Evolutionary conservation across 2,113 vertebrate species (phyloP).

Genomic region (Aythya baeri): DNA sequence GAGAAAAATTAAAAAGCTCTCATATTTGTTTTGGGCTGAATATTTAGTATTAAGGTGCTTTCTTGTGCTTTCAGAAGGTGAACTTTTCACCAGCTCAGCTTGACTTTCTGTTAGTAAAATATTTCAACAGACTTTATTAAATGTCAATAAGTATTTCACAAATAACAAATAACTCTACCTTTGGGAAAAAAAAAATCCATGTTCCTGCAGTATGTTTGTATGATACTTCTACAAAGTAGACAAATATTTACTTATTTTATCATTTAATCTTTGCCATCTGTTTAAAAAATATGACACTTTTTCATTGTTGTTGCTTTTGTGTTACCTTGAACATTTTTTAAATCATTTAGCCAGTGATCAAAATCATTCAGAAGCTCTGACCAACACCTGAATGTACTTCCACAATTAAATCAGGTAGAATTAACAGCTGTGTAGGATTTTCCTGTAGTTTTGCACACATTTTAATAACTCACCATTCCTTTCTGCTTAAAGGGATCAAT

Average conservation of each 20-base stretch:
- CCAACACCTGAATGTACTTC: slow-evolving; percentile 10
- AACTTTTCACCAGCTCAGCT: not conserved
- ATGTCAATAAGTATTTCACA: not conserved
- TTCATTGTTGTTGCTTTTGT: not conserved
- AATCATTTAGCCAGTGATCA: slow-evolving; percentile 33
- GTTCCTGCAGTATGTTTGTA: not conserved
- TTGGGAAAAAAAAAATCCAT: not conserved
- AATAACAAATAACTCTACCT: not conserved
- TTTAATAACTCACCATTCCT: slow-evolving; percentile 6
- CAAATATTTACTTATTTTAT: slow-evolving; percentile 50
- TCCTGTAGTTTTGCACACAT: not conserved
- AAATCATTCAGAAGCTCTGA: slow-evolving; percentile 24
- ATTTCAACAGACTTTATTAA: slow-evolving; percentile 11
- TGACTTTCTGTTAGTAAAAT: slow-evolving; percentile 7
- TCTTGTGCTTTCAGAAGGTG: not conserved
- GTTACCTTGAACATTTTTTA: not conserved
- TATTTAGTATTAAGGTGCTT: not conserved
- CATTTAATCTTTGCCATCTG: slow-evolving; percentile 34
- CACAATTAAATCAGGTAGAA: slow-evolving; percentile 24
- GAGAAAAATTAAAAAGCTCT: slow-evolving; percentile 5
- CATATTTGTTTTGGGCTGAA: not conserved
- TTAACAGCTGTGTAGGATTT: slow-evolving; percentile 4
- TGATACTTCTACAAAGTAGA: not conserved
- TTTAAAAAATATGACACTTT: not conserved
- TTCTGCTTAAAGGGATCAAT: slow-evolving; percentile 24